These are phyloP conservation scores for Invenusta paracnida DNA, from an alignment of 2,888 invertebrate species.

Conservation along the genomic window DNA sequence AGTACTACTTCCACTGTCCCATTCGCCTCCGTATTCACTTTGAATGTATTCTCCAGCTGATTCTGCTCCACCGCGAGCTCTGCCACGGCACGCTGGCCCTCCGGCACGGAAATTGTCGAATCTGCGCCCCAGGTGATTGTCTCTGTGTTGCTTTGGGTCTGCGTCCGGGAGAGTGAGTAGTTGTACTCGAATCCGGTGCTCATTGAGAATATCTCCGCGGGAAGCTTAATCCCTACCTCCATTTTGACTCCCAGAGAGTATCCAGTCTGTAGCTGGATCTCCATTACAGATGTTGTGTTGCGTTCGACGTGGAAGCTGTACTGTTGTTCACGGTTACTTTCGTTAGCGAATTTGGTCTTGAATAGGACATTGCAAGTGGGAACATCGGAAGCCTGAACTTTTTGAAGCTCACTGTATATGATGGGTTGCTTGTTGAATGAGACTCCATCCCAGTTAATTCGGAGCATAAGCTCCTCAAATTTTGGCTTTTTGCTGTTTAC, in stretches of 20 bases:
- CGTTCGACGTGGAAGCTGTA: conserved; percentile 58
- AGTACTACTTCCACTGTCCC: conserved; percentile 57
- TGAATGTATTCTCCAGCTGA: conserved; percentile 60
- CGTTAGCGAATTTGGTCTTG: conserved; percentile 57
- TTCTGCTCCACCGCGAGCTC: conserved; percentile 62
- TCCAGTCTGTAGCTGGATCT: conserved; percentile 52
- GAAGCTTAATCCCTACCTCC: conserved; percentile 61
- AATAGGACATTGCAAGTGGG: conserved; percentile 50
- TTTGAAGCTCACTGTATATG: background rate
- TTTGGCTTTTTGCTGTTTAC: background rate
- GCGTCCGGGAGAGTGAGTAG: conserved; percentile 56
- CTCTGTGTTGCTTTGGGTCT: conserved; percentile 56
- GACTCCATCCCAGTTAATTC: background rate
- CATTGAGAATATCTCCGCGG: conserved; percentile 59
- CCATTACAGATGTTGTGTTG: conserved; percentile 53
- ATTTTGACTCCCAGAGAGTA: conserved; percentile 60
- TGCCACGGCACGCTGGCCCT: conserved; percentile 56
- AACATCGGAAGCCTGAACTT: background rate
- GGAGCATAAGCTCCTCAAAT: background rate
- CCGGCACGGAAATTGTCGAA: conserved; percentile 59
- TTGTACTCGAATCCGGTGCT: conserved; percentile 60
- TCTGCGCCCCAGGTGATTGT: conserved; percentile 62
- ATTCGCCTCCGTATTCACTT: conserved; percentile 53
- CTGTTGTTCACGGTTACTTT: conserved; percentile 53
- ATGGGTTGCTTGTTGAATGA: background rate